Evolutionary conservation across 1,140 invertebrate genomes (phyloP), one percentile per base, ranked within the genome.

Genomic region (Bicyclus anynana): DNA sequence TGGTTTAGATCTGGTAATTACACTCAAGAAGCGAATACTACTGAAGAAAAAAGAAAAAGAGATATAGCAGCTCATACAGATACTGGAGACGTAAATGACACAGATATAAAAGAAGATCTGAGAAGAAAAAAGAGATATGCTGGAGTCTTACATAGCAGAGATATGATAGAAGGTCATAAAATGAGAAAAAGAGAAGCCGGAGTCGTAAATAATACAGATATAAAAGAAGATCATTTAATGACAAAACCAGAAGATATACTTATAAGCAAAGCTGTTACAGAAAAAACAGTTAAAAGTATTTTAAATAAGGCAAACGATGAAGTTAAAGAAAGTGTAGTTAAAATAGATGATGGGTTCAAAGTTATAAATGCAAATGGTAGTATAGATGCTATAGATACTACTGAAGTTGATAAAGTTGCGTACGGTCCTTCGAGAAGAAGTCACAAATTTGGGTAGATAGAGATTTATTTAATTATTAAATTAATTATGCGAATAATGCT

Each of bases 1-100:
- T 48, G 38, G 53, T 40, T 55, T 2, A 67, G 69, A 60, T 29
- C 57, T 40, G 52, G 54, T 0, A 67, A 69, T 38, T 27, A 42
- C 5, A 59, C 54, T 27, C 42, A 44, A 16, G 50, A 13, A 0
- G 13, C 14, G 1, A 59, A 63, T 52, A 6, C 5, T 26, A 53
- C 21, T 18, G n/a, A n/a, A n/a, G n/a, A 59, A 49, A 29, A 50
- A 23, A 7, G 48, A 49, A 3, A 33, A 42, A 53, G 55, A n/a
- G n/a, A n/a, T n/a, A n/a, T n/a, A n/a, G n/a, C n/a, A n/a, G n/a
- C n/a, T n/a, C n/a, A n/a, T n/a, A n/a, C n/a, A n/a, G n/a, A 44
- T 48, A 10, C 49, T 12, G 37, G 13, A 46, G 12, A 5, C 5
- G 2, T 40, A 17, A 16, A 40, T 2, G 5, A 7, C 13, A 26